Evolutionary conservation across 2,888 invertebrate genomes (phyloP).

Genomic region (Amiota minor): DNA sequence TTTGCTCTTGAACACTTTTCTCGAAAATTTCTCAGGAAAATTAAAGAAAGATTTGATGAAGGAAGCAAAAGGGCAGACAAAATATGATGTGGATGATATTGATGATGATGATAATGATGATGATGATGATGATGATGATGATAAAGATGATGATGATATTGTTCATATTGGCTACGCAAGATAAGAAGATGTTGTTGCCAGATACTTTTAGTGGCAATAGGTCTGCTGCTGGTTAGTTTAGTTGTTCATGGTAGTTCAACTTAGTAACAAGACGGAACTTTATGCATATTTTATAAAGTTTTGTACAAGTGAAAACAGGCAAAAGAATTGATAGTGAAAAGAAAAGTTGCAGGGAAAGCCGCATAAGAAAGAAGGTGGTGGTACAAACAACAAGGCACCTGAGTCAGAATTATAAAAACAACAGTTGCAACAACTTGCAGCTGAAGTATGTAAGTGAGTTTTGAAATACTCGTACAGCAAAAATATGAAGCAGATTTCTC

Average conservation of each 20-base stretch:
- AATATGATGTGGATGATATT: no score
- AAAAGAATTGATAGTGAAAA: neutral
- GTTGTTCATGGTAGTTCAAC: neutral
- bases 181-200: no score
- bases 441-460: no score
- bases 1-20: constrained; percentile 13
- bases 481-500: neutral
- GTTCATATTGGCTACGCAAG: no score
- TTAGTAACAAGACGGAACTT: constrained; percentile 12
- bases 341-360: constrained; percentile 9
- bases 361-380: neutral
- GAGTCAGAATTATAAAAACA: no score
- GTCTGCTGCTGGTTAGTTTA: neutral
- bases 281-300: constrained; percentile 40
- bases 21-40: neutral
- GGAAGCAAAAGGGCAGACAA: neutral
- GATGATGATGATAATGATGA: neutral
- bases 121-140: neutral
- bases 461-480: no score
- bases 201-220: no score
- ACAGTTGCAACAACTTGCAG: no score
- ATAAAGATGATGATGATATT: no score
- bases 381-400: neutral
- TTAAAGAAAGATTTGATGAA: neutral
- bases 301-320: constrained; percentile 17